Conservation (phyloP, 37 sponge, comb jelly and placozoan species). For the Haliclona indistincta region DNA sequence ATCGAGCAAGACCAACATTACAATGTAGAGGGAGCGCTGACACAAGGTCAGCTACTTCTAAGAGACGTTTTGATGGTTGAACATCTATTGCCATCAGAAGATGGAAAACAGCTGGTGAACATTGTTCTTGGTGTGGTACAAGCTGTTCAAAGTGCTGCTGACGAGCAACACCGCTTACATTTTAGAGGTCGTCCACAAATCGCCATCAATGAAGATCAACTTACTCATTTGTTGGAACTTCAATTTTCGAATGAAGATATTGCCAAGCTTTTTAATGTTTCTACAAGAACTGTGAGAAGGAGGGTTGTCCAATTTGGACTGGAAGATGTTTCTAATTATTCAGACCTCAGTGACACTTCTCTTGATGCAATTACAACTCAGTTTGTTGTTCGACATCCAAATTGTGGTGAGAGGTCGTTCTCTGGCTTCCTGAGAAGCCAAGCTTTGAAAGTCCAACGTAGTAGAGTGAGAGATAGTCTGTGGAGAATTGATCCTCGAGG, state of each 20-base stretch:
- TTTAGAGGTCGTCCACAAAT: constrained; percentile 36
- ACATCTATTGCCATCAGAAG: neutral
- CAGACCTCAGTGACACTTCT: constrained; percentile 10
- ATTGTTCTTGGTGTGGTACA: neutral
- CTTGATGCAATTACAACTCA: constrained; percentile 15
- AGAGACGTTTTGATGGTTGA: neutral
- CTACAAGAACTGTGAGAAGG: constrained; percentile 25
- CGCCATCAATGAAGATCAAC: constrained; percentile 20
- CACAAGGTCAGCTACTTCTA: neutral
- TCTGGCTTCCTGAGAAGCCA: constrained; percentile 14
- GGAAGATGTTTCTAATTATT: neutral
- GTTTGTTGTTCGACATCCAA: constrained; percentile 30
- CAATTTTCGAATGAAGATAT: constrained; percentile 26
- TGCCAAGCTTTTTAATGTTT: constrained; percentile 22
- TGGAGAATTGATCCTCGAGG: constrained; percentile 38
- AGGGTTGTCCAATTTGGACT: constrained; percentile 26
- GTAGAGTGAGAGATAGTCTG: constrained; percentile 25
- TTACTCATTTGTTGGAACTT: constrained; percentile 1
- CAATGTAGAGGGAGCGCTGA: neutral
- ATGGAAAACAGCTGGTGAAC: neutral
- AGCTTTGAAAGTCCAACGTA: constrained; percentile 23
- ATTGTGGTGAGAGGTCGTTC: neutral
- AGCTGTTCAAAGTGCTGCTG: too few species aligned
- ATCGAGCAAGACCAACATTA: neutral
- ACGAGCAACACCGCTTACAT: too few species aligned